Percentiles rank a stretch among this genome's conserved stretches.
phyloP scores from a whole-genome alignment of 2,113 vertebrate genomes.

The Oreotrochilus melanogaster region DNA sequence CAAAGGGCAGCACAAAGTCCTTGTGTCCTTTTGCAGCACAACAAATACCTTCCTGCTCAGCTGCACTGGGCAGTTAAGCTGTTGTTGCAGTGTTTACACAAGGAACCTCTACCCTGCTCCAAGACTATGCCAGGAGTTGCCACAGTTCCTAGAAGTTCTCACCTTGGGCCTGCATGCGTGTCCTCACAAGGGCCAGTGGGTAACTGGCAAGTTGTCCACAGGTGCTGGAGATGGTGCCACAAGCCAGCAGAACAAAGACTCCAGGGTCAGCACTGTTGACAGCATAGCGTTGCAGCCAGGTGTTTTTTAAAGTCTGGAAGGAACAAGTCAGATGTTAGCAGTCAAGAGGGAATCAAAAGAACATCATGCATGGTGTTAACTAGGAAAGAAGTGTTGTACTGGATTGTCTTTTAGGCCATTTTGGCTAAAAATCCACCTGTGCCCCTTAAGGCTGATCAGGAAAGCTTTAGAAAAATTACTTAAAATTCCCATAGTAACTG shows the following conservation, averaged over 20 bases:
- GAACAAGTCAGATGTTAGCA: not conserved
- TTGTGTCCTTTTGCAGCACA: not conserved
- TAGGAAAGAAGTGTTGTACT: not conserved
- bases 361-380: not conserved
- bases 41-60: not conserved
- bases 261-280: conserved; percentile 92
- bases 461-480: not conserved
- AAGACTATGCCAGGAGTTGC: not conserved
- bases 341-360: not conserved
- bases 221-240: conserved; percentile 94
- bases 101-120: not conserved
- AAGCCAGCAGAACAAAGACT: conserved; percentile 93
- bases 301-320: conserved; percentile 91
- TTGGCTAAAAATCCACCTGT: not conserved
- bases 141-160: conserved; percentile 18
- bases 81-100: not conserved
- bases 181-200: conserved; percentile 92
- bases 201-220: conserved; percentile 96
- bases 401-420: not conserved
- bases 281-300: conserved; percentile 89
- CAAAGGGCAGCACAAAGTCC: conserved; percentile 22
- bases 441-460: not conserved
- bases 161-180: conserved; percentile 98
- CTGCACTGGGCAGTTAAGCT: not conserved
- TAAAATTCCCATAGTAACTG: not conserved